phyloP scores from a whole-genome alignment of 2,113 vertebrate species.

The Quiscalus mexicanus region DNA sequence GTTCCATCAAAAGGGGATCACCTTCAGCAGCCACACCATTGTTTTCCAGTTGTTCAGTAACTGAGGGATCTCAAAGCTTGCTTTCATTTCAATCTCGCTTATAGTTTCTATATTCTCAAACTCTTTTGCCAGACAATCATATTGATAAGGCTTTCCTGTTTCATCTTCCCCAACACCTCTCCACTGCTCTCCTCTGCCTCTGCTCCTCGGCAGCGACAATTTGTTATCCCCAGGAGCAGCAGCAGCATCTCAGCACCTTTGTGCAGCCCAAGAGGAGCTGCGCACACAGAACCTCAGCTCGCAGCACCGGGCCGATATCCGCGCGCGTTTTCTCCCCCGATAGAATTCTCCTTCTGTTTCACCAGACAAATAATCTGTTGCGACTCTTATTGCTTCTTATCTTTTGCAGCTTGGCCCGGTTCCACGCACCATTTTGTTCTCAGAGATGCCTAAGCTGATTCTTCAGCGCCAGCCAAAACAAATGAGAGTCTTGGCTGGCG shows the following conservation, averaged over 20 bases:
- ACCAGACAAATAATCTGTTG: conserved; percentile 82
- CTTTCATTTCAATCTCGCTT: too few species aligned
- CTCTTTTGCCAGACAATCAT: too few species aligned
- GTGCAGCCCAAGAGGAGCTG: conserved; percentile 48
- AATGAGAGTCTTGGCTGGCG: conserved; percentile 75
- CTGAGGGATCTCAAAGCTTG: too few species aligned
- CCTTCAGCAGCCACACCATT: too few species aligned
- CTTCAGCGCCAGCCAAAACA: conserved; percentile 79
- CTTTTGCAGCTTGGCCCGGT: conserved; percentile 73
- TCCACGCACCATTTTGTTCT: conserved; percentile 80
- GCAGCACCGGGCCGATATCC: conserved; percentile 51
- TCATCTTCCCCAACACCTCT: neutral
- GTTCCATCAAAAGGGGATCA: too few species aligned
- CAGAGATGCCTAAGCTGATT: conserved; percentile 77
- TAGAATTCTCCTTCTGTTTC: conserved; percentile 77
- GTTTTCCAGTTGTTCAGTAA: too few species aligned
- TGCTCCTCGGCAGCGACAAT: conserved; percentile 10
- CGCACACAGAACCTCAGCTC: conserved; percentile 54
- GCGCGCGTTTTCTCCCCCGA: neutral
- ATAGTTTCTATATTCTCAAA: too few species aligned
- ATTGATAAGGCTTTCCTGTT: too few species aligned
- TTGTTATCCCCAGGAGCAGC: conserved; percentile 35
- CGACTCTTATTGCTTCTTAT: conserved; percentile 75
- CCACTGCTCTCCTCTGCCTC: neutral
- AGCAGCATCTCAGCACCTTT: conserved; percentile 71